phyloP scores from a whole-genome alignment of 2,888 invertebrate species.

The Meteorus cinctellus region DNA sequence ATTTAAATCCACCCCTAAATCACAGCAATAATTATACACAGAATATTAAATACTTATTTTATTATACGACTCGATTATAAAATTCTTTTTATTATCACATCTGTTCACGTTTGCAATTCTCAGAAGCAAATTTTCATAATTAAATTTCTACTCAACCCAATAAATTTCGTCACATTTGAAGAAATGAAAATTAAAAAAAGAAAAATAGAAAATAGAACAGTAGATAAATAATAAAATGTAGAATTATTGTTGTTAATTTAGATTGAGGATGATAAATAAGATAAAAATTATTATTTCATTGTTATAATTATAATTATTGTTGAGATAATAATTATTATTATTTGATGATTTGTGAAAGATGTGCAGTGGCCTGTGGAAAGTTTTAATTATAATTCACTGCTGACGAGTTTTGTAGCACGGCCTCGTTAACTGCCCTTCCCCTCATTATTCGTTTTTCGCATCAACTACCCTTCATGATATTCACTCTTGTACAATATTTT shows the following conservation, averaged over 20 bases:
- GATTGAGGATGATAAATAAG: too few species aligned
- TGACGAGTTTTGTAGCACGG: slow-evolving; percentile 21
- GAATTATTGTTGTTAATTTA: too few species aligned
- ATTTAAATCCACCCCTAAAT: too few species aligned
- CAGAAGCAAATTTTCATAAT: neutral
- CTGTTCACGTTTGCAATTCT: neutral
- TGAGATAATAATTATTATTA: neutral
- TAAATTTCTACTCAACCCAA: neutral
- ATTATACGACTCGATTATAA: neutral
- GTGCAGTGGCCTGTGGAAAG: slow-evolving; percentile 27
- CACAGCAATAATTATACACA: too few species aligned
- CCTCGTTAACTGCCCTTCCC: slow-evolving; percentile 53
- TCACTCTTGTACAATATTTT: neutral
- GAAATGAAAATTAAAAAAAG: too few species aligned
- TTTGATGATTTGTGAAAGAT: slow-evolving; percentile 22
- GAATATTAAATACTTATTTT: neutral
- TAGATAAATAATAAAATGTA: too few species aligned
- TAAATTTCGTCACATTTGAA: neutral
- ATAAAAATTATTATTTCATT: neutral
- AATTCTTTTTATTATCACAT: neutral
- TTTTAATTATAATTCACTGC: slow-evolving; percentile 41
- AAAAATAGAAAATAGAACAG: too few species aligned
- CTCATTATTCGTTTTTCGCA: slow-evolving; percentile 53
- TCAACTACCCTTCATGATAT: slow-evolving; percentile 36
- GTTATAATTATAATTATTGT: neutral